Percentiles rank a stretch among this genome's conserved stretches.
Conservation (phyloP, 1,140 invertebrate species). For the Achatina immaculata region DNA sequence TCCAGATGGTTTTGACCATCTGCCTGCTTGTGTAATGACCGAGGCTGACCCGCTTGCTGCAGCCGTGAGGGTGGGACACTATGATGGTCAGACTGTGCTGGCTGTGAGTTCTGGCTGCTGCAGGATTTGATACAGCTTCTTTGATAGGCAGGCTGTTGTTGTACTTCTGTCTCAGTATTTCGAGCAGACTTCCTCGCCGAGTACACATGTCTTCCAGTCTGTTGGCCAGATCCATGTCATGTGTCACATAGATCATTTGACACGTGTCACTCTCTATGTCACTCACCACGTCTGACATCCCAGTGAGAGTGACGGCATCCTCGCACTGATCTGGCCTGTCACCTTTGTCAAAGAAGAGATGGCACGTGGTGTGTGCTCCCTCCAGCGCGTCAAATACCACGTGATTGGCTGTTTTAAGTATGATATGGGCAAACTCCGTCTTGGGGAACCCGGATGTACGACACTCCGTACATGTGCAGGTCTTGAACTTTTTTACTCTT, state of each 20-base stretch:
- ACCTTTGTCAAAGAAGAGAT: neutral
- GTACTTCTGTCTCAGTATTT: neutral
- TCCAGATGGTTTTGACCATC: neutral
- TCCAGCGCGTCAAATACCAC: neutral
- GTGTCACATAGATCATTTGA: neutral
- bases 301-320: neutral
- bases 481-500: neutral
- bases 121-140: neutral
- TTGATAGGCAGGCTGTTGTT: neutral
- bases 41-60: neutral
- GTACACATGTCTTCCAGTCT: neutral
- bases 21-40: neutral
- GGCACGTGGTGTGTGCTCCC: neutral
- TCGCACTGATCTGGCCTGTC: neutral
- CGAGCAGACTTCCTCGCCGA: neutral
- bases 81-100: neutral
- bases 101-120: neutral
- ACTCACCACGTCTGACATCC: neutral
- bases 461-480: neutral
- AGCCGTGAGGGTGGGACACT: neutral
- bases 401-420: neutral
- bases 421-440: neutral
- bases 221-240: neutral
- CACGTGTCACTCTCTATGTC: neutral
- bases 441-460: neutral